Base-by-base conservation (phyloP, 2,113 vertebrate genomes). In the Aramus guarauna region DNA sequence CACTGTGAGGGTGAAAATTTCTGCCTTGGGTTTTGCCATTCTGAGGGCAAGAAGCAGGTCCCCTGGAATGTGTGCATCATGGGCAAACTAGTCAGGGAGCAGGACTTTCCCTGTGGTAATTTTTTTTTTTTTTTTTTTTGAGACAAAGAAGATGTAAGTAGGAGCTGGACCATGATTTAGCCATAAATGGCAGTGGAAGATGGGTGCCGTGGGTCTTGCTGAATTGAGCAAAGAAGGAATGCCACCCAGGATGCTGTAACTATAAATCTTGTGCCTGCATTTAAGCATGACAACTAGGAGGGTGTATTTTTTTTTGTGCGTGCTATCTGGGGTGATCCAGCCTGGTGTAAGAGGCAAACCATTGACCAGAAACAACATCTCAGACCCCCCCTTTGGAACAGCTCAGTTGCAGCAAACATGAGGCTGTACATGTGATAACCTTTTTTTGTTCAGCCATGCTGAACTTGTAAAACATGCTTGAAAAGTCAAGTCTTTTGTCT, bases 391-490 rank as follows among this genome's bases (percentile, higher is more conserved):
- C 0, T 67, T 85, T 67, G 60, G 60, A 93, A 9, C 30, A 20
- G 75, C 79, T 92, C 59, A 6, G 53, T 83, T 74, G 88, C 62
- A 81, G 88, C 63, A 68, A 75, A 8, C 85, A 77, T 88, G 90
- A 86, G 94, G 85, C 91, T 85, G 90, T 55, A 22, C 90, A 89
- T 92, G 88, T 96, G 95, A 92, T 34, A 73, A 48, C 36, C 36
- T 64, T 34, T 55, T 75, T 94, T 93, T 92, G 88, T 92, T 92
- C 90, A 96, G 88, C 92, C 75, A 62, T 0, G 7, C 82, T 92
- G 93, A 83, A 69, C 79, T 88, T 37, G 88, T 86, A 83, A 90
- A 94, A 93, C 71, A 77, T 83, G 85, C 71, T 83, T 89, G 88
- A 88, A 90, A 96, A 95, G 90, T 86, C 89, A 92, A 79, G 67